Evolutionary conservation across 2,888 invertebrate species (phyloP).

Genomic region (Eudemis profundana): DNA sequence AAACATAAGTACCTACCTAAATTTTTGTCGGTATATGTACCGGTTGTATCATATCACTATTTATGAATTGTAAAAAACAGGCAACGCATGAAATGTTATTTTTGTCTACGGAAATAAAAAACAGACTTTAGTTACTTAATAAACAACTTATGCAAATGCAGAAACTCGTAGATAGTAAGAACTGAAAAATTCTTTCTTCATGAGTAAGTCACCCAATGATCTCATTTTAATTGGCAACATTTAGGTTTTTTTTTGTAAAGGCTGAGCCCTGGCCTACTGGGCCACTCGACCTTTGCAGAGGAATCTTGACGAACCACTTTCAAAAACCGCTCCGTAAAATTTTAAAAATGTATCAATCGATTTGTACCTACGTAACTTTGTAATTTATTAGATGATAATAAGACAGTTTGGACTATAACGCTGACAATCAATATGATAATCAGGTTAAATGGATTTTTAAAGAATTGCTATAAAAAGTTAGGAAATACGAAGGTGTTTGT

Average conservation of each 20-base stretch:
- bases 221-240: slow-evolving; percentile 26
- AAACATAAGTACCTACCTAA: too few species aligned
- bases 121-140: too few species aligned
- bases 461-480: background rate
- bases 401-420: slow-evolving; percentile 2
- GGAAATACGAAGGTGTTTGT: background rate
- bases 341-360: slow-evolving; percentile 44
- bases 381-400: slow-evolving; percentile 32
- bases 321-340: slow-evolving; percentile 72
- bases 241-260: slow-evolving; percentile 27
- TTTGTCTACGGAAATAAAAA: too few species aligned
- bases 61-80: too few species aligned
- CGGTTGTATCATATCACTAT: too few species aligned
- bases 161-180: background rate
- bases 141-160: background rate
- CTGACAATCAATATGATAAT: slow-evolving; percentile 17
- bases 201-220: background rate
- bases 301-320: slow-evolving; percentile 80
- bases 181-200: background rate
- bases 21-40: too few species aligned
- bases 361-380: slow-evolving; percentile 22
- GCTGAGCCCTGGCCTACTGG: slow-evolving; percentile 26
- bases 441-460: background rate
- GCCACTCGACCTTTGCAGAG: slow-evolving; percentile 65
- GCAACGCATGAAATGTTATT: too few species aligned